phyloP scores from a whole-genome alignment of 2,888 invertebrate species.

The Gymnosoma rotundatum region DNA sequence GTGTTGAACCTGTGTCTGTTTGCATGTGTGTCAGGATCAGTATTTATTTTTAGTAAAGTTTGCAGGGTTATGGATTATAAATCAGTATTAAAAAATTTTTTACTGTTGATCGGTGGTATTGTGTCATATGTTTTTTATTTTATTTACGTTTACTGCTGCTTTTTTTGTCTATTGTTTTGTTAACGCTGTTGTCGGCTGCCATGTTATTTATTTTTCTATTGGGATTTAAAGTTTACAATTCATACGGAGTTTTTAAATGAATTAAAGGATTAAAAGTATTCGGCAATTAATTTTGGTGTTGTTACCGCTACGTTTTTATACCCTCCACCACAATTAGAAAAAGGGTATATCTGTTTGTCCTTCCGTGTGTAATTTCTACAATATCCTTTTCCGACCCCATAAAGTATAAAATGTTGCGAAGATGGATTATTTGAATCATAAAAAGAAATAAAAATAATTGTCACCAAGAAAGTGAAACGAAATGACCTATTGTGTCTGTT shows the following conservation, averaged over 20 bases:
- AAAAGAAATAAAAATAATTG: too few relatives aligned
- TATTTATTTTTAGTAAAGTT: conserved; percentile 41
- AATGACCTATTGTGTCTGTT: too few relatives aligned
- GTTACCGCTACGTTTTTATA: background rate
- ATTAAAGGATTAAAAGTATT: conserved; percentile 47
- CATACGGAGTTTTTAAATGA: conserved; percentile 29
- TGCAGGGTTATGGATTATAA: conserved; percentile 69
- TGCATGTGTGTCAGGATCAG: conserved; percentile 6
- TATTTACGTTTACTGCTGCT: background rate
- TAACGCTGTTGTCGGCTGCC: conserved; percentile 16
- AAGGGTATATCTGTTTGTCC: too few relatives aligned
- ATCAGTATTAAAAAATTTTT: conserved; percentile 64
- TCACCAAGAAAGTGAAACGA: too few relatives aligned
- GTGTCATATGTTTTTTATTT: conserved; percentile 54
- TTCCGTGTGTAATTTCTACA: too few relatives aligned
- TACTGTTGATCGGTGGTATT: conserved; percentile 70
- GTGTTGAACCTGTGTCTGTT: background rate
- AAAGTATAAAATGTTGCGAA: too few relatives aligned
- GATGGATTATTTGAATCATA: too few relatives aligned
- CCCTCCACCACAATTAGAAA: too few relatives aligned
- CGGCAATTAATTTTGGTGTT: conserved; percentile 36
- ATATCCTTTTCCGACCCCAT: too few relatives aligned
- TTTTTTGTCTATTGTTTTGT: background rate
- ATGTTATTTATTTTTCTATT: conserved; percentile 55
- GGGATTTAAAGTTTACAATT: conserved; percentile 59